Conservation (phyloP, 1,140 invertebrate genomes). For the Aphelenchoides fujianensis region DNA sequence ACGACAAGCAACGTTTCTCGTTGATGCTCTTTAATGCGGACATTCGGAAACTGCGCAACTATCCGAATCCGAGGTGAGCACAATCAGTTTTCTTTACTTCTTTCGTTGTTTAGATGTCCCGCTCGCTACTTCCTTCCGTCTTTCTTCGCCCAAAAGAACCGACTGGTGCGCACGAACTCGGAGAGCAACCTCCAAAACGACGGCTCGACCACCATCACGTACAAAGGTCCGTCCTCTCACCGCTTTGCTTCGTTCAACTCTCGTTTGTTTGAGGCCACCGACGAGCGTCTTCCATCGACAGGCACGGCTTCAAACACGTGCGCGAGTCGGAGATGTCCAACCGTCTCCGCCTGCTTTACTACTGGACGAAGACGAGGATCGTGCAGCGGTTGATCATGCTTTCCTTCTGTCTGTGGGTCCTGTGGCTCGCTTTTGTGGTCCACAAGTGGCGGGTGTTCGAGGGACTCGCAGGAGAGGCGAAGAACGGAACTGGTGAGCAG, state of each 20-base stretch:
- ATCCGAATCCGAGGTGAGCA: slow-evolving; percentile 41
- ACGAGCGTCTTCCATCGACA: slow-evolving; percentile 28
- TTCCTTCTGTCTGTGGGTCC: slow-evolving; percentile 42
- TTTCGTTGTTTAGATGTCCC: slow-evolving; percentile 40
- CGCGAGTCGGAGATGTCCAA: slow-evolving; percentile 32
- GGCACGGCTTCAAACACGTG: slow-evolving; percentile 3
- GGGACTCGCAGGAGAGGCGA: neutral
- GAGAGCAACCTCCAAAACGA: slow-evolving; percentile 23
- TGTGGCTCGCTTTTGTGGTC: slow-evolving; percentile 49
- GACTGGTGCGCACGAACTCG: slow-evolving; percentile 12
- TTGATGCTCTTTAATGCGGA: slow-evolving; percentile 50
- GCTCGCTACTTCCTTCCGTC: slow-evolving; percentile 38
- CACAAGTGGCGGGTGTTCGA: slow-evolving; percentile 46
- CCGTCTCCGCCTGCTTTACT: slow-evolving; percentile 40
- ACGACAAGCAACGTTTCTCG: slow-evolving; percentile 46
- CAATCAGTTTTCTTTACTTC: slow-evolving; percentile 18
- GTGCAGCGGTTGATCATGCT: slow-evolving; percentile 44
- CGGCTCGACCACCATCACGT: neutral
- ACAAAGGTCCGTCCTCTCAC: too few relatives aligned
- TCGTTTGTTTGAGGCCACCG: too few relatives aligned
- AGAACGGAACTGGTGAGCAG: slow-evolving; percentile 6
- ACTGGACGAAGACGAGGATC: slow-evolving; percentile 40
- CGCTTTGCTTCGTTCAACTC: too few relatives aligned
- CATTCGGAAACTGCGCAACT: slow-evolving; percentile 46
- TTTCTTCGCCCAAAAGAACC: slow-evolving; percentile 39